phyloP scores from a whole-genome alignment of 2,113 vertebrate species.

The Mirza zaza region DNA sequence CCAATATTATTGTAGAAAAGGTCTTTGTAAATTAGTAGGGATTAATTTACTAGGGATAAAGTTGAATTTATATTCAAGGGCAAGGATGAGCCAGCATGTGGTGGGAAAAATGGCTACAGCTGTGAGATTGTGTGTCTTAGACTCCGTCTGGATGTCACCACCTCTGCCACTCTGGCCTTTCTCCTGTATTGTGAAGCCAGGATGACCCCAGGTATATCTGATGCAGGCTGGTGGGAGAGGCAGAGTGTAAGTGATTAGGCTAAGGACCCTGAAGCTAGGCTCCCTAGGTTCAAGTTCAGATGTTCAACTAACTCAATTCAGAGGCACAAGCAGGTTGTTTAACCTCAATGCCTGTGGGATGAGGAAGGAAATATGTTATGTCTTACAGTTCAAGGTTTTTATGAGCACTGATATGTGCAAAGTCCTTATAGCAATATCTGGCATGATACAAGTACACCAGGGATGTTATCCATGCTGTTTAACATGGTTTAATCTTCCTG shows the following conservation, averaged over 20 bases:
- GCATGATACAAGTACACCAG: not conserved
- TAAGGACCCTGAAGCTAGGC: not conserved
- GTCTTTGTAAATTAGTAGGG: not conserved
- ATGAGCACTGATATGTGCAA: not conserved
- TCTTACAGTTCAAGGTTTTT: not conserved
- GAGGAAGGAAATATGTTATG: not conserved
- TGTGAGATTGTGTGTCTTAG: not conserved
- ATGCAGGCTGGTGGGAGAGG: not conserved
- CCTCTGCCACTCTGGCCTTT: not conserved
- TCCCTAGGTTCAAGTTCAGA: not conserved
- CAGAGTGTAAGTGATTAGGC: not conserved
- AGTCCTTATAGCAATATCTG: not conserved
- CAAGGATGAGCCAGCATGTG: not conserved
- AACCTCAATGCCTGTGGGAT: not conserved
- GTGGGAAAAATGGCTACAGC: not conserved
- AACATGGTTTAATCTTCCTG: not conserved
- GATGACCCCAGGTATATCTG: not conserved
- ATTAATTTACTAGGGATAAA: not conserved
- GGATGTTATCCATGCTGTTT: not conserved
- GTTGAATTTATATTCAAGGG: not conserved
- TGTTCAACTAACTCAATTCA: not conserved
- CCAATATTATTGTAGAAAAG: not conserved
- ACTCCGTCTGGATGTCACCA: not conserved
- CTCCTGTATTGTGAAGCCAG: not conserved
- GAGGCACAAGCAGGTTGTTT: not conserved